A percentile compares a stretch with the other conserved stretches of the same genome.
These are phyloP conservation scores for Gulo gulo DNA, from an alignment of 2,113 vertebrate species.

Conservation along the genomic window DNA sequence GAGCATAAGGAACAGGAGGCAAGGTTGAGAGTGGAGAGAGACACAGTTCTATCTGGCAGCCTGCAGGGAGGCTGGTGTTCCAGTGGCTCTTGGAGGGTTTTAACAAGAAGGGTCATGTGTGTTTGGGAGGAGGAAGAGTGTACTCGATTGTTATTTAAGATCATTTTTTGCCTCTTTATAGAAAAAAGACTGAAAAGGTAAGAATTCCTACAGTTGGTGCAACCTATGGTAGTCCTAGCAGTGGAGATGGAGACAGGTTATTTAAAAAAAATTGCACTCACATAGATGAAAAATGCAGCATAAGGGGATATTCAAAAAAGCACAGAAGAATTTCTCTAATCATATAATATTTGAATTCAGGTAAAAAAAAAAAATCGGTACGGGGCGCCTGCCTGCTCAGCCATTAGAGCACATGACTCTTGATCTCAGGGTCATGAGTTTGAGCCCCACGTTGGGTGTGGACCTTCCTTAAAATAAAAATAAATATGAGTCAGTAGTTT, in stretches of 20 bases:
- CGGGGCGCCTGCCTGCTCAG: neutral
- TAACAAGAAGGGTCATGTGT: neutral
- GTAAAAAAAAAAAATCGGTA: neutral
- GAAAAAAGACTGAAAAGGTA: neutral
- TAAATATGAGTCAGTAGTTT: neutral
- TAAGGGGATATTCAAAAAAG: neutral
- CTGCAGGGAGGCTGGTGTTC: accelerated
- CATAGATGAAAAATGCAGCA: neutral
- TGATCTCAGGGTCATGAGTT: neutral
- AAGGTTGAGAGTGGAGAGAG: neutral
- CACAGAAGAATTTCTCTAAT: neutral
- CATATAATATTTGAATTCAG: neutral
- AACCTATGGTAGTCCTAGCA: neutral
- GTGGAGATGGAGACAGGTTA: neutral
- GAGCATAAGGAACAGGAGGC: neutral
- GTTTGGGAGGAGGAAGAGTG: neutral
- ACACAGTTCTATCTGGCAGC: neutral
- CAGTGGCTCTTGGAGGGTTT: neutral
- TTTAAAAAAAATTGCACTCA: neutral
- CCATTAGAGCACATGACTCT: neutral
- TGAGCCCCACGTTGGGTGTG: neutral
- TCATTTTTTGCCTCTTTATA: neutral
- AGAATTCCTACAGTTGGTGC: neutral
- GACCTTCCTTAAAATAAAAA: neutral
- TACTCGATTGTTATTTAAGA: neutral